Evolutionary conservation across 2,888 invertebrate species (phyloP), one percentile per base, ranked within the genome.

Genomic region (Acleris cristana): DNA sequence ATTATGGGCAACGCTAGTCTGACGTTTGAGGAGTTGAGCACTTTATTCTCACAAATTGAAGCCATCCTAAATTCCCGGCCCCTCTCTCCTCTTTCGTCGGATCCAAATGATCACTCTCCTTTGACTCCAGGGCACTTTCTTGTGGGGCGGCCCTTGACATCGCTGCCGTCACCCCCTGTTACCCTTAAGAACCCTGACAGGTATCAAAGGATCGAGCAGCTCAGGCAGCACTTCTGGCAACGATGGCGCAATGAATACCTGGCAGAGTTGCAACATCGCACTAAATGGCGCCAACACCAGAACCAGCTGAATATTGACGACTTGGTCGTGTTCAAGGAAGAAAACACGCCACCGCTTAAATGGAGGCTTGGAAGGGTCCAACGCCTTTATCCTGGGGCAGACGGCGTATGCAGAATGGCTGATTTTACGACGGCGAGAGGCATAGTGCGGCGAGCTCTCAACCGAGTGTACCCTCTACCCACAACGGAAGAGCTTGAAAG

Each of bases 181-280:
- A n/a, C 51, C 57, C 40, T 14, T 6, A 59, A 51, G 64, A 64
- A 19, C 30, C 12, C 14, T 44, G 67, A 72, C 19, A 54, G 72
- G 8, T 71, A 44, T n/a, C 64, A 70, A 23, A 61, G 61, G 0
- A 57, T 73, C 2, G 64, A 71, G 45, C 68, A 69, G 19, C 45
- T 67, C 1, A 57, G 67, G 1, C 65, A 69, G 18, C 71, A 71
- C 52, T 73, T 71, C 56, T 72, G 72, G 73, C 18, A 51, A 21
- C 55, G 72, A 3, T 72, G 73, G 73, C 57, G 56, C n/a, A 69
- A 64, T 3, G 71, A 73, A 34, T 73, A 70, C 40, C 34, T 73
- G 21, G 51, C 69, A 1, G 71, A 71, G 23, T 55, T 71, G 19
- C 73, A n/a, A n/a, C n/a, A n/a, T n/a, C n/a, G n/a, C n/a, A n/a